Evolutionary conservation across 2,113 vertebrate species (phyloP), one percentile per base, ranked within the genome.

Genomic region (Hirundichthys speculiger): DNA sequence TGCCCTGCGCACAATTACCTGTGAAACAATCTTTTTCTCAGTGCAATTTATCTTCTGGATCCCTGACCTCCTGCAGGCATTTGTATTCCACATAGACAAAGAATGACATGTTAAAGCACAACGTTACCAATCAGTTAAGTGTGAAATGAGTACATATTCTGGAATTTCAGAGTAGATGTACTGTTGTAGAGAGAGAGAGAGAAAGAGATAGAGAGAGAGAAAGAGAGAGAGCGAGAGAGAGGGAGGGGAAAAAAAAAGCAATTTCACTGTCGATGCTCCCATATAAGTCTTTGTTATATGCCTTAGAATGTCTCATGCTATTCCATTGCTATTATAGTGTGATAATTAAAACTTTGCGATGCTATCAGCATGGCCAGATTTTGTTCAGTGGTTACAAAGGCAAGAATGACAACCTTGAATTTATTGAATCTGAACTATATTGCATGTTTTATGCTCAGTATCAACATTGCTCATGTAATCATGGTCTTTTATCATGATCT

Each of bases 141-240:
- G 72, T 80, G 63, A 83, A 64, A 85, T 73, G 69, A 73, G 38
- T 49, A 46, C 45, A 59, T 64, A 75, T 57, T 74, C 63, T 74
- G 21, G 22, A 62, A 46, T 79, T 72, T 57, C 58, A 70, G 46
- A 47, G 45, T 61, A 64, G 34, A 72, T 42, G 22, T 34, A 11
- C 72, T 65, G 62, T 69, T 57, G 51, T 22, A 24, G 53, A n/a
- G 24, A 64, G 21, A n/a, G n/a, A n/a, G n/a, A n/a, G n/a, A n/a
- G n/a, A n/a, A n/a, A n/a, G n/a, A n/a, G n/a, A n/a, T n/a, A n/a
- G n/a, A n/a, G n/a, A n/a, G n/a, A n/a, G n/a, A n/a, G n/a, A n/a
- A n/a, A n/a, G n/a, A n/a, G n/a, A n/a, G n/a, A n/a, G n/a, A n/a
- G n/a, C n/a, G n/a, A n/a, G n/a, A n/a, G n/a, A n/a, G n/a, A n/a